These are phyloP conservation scores for Trachelus tabidus DNA, from an alignment of 2,888 invertebrate species.

Conservation along the genomic window DNA sequence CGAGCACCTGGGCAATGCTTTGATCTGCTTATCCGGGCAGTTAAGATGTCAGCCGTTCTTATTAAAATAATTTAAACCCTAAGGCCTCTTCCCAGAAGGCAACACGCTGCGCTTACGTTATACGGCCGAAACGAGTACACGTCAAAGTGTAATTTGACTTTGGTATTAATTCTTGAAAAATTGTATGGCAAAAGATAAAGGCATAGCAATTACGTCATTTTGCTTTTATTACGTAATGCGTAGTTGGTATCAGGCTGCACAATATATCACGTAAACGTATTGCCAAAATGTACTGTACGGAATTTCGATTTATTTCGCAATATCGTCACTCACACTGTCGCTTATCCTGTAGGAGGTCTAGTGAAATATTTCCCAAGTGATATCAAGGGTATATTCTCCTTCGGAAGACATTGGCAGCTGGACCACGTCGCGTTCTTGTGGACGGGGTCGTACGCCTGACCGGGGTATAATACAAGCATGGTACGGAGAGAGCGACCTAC, in stretches of 20 bases:
- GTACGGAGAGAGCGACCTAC: slow-evolving; percentile 39
- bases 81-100: slow-evolving; percentile 30
- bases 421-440: slow-evolving; percentile 51
- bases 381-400: slow-evolving; percentile 11
- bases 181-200: not conserved
- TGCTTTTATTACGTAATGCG: not conserved
- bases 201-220: not conserved
- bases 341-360: not conserved
- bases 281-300: not conserved
- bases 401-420: slow-evolving; percentile 55
- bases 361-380: not conserved
- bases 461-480: slow-evolving; percentile 58
- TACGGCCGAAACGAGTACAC: not conserved
- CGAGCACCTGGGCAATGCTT: slow-evolving; percentile 51
- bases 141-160: not conserved
- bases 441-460: slow-evolving; percentile 50
- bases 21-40: slow-evolving; percentile 55
- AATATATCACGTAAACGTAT: not conserved
- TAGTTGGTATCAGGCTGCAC: not conserved
- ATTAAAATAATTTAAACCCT: slow-evolving; percentile 55
- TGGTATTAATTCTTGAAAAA: not conserved
- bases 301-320: not conserved
- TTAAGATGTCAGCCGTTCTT: slow-evolving; percentile 56
- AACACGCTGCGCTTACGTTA: not conserved
- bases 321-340: not conserved